A percentile compares a stretch with the other conserved stretches of the same genome.
phyloP scores from a whole-genome alignment of 2,113 vertebrate genomes.

The Mustela lutreola region DNA sequence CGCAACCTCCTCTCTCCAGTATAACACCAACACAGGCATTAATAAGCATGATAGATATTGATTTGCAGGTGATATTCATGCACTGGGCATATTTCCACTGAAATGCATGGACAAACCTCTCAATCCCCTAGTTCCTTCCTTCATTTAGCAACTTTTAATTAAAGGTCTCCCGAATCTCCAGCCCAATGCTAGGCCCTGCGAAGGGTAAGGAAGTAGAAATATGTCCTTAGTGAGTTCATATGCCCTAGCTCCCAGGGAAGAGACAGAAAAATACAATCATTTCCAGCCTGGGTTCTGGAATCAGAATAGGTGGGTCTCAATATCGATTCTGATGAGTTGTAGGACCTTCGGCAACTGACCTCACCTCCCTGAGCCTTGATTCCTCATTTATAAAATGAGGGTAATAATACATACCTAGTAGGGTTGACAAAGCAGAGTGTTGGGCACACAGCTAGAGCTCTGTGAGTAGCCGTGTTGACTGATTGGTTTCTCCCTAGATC shows the following conservation, averaged over 20 bases:
- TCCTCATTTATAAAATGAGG: background rate
- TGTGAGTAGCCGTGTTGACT: background rate
- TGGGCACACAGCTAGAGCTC: background rate
- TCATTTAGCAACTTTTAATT: constrained; percentile 67
- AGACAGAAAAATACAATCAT: background rate
- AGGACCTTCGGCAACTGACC: background rate
- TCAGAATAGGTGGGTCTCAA: background rate
- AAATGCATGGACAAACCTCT: constrained; percentile 50
- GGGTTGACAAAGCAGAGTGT: background rate
- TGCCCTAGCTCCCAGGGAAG: background rate
- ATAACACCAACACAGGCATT: background rate
- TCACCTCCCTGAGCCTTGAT: background rate
- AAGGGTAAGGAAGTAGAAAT: background rate
- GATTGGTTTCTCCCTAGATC: background rate
- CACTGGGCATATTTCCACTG: constrained; percentile 46
- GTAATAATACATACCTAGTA: background rate
- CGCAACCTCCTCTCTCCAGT: background rate
- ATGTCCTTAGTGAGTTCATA: background rate
- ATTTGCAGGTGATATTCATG: constrained; percentile 22
- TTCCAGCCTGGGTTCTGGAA: background rate
- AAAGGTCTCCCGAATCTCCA: constrained; percentile 1
- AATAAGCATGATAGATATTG: background rate
- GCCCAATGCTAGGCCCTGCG: background rate
- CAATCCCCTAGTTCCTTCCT: constrained; percentile 6
- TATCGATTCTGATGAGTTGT: background rate